phyloP scores from a whole-genome alignment of 1,140 invertebrate species.

The Drosophila navojoa region DNA sequence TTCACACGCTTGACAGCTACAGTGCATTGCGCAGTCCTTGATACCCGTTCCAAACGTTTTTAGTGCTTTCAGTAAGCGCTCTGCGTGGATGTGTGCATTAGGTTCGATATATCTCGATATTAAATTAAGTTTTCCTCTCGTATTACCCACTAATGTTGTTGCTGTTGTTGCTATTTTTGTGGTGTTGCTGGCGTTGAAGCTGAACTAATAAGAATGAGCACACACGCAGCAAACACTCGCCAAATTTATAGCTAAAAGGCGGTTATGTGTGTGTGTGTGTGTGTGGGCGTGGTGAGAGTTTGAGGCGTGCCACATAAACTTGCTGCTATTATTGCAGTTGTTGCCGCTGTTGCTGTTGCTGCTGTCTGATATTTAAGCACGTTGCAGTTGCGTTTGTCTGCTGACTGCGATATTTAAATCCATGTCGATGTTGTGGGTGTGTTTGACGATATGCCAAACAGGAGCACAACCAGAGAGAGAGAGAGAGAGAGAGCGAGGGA shows the following conservation, averaged over 20 bases:
- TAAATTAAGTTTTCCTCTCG: slow-evolving; percentile 20
- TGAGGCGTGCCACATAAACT: slow-evolving; percentile 78
- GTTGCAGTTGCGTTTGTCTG: slow-evolving; percentile 47
- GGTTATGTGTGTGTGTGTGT: slow-evolving; percentile 25
- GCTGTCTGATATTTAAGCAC: slow-evolving; percentile 70
- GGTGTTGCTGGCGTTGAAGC: slow-evolving; percentile 61
- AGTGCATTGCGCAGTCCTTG: background rate
- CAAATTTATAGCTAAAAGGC: slow-evolving; percentile 48
- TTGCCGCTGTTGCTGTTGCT: slow-evolving; percentile 13
- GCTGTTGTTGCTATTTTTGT: slow-evolving; percentile 22
- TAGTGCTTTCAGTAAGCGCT: background rate
- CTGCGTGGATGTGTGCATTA: background rate
- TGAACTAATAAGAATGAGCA: slow-evolving; percentile 62
- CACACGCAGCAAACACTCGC: slow-evolving; percentile 23
- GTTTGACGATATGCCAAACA: slow-evolving; percentile 7
- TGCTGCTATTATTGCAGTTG: slow-evolving; percentile 45
- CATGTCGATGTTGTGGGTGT: slow-evolving; percentile 50
- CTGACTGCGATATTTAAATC: slow-evolving; percentile 68
- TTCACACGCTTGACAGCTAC: too few species aligned
- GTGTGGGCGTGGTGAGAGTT: slow-evolving; percentile 46
- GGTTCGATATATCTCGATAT: slow-evolving; percentile 27
- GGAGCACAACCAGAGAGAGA: background rate
- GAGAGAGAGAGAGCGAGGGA: background rate
- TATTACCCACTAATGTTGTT: background rate
- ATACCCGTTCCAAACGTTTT: background rate